Percentiles rank a stretch among this genome's conserved stretches.
Conservation (phyloP, 2,888 invertebrate genomes). For the Trisateles emortualis region DNA sequence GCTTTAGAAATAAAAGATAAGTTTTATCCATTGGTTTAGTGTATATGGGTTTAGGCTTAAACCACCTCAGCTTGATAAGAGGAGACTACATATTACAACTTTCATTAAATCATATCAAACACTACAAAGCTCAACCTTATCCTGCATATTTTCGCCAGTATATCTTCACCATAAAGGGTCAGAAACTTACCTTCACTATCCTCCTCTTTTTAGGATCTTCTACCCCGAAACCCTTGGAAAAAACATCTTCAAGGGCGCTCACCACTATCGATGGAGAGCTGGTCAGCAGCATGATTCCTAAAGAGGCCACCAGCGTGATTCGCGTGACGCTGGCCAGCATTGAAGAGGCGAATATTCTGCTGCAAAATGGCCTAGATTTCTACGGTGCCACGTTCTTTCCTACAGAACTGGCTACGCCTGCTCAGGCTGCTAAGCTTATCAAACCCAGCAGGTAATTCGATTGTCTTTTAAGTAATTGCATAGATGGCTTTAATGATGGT, state of each 20-base stretch:
- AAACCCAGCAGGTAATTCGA: constrained; percentile 77
- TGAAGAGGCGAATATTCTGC: constrained; percentile 91
- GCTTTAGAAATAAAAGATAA: too few relatives aligned
- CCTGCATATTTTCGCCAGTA: neutral
- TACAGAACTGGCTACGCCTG: constrained; percentile 91
- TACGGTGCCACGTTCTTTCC: constrained; percentile 96
- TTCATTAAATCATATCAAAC: neutral
- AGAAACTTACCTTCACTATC: too few relatives aligned
- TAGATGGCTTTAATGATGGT: neutral
- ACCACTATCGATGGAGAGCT: constrained; percentile 81
- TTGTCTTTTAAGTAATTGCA: neutral
- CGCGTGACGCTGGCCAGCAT: constrained; percentile 91
- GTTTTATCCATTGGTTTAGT: too few relatives aligned
- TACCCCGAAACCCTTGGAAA: constrained; percentile 77
- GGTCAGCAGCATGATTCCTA: constrained; percentile 82
- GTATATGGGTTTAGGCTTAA: too few relatives aligned
- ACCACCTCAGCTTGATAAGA: too few relatives aligned
- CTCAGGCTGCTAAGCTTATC: constrained; percentile 88
- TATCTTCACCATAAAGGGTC: too few relatives aligned
- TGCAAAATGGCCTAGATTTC: constrained; percentile 95
- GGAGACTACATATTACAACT: neutral
- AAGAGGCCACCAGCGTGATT: constrained; percentile 89
- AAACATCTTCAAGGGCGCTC: constrained; percentile 71
- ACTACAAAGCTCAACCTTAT: neutral
- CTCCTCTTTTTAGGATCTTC: constrained; percentile 65